phyloP scores from a whole-genome alignment of 2,888 invertebrate genomes.

The Frankliniella intonsa region DNA sequence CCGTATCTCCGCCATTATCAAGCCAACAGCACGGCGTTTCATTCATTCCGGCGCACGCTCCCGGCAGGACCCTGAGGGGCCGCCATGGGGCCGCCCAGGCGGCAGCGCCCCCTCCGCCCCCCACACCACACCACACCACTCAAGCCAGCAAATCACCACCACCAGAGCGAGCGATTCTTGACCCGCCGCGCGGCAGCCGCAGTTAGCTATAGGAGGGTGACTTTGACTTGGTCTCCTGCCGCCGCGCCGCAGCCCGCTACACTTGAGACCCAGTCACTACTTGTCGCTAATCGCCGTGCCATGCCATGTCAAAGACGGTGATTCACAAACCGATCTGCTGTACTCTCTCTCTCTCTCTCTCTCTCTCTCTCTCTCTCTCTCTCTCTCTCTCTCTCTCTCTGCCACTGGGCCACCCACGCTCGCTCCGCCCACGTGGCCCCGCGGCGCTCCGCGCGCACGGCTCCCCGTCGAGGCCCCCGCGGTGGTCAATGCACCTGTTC shows the following conservation, averaged over 20 bases:
- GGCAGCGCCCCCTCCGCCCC: too few species aligned
- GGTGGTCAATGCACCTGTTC: not conserved
- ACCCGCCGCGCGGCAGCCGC: too few species aligned
- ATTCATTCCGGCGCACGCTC: conserved; percentile 18
- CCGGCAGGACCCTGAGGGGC: conserved; percentile 35
- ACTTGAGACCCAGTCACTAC: too few species aligned
- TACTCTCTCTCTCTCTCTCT: conserved; percentile 21
- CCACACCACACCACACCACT: too few species aligned
- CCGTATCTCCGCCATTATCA: not conserved
- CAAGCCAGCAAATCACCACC: too few species aligned
- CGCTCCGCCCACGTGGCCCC: conserved; percentile 32
- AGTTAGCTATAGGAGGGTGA: not conserved
- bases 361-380: not conserved
- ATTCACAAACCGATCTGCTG: not conserved
- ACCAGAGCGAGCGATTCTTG: too few species aligned
- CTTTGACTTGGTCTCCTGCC: too few species aligned
- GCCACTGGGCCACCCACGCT: conserved; percentile 32
- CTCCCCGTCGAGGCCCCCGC: not conserved
- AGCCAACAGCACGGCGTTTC: not conserved
- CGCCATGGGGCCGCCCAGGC: conserved; percentile 13
- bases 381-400: conserved; percentile 18
- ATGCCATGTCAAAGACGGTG: not conserved
- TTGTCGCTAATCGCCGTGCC: not conserved
- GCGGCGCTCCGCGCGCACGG: conserved; percentile 18
- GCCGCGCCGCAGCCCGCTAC: too few species aligned